Base-by-base conservation (phyloP, 2,888 invertebrate species). In the Clunio marinus region DNA sequence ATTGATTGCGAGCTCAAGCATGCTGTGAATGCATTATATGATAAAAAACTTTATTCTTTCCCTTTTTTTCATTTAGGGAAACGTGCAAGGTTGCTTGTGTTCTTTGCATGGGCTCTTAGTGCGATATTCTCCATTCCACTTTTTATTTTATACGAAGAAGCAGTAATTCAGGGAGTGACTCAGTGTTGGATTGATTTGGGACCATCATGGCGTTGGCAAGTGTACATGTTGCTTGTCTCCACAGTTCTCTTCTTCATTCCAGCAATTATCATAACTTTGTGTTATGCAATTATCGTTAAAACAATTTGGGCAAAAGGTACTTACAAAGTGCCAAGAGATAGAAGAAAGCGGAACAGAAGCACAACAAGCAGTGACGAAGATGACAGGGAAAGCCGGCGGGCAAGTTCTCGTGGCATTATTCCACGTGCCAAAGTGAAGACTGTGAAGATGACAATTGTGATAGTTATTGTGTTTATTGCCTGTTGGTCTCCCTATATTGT, bases 401-500 rank as follows among this genome's bases (percentile, higher is more conserved):
- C 93, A 1, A 94, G 94, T 76, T 94, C 94, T 24, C 83, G 95
- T 62, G 96, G 96, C 55, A 88, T 96, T 70, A 96, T 96, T 75
- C 96, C 96, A 0, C 86, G 92, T 70, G 96, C 96, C 32, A 96
- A 96, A 81, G 93, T 96, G 73, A 96, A 96, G 82, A 96, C 95
- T 15, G 93, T 96, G 70, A 96, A 96, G 80, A 96, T 96, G 94
- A 96, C 96, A 0, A 89, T 96, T 73, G 94, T 95, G 72, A 96
- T 96, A 74, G 95, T 96, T 70, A 91, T 94, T 74, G 92, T 93
- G 7, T 68, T 66, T 79, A 88, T 96, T 71, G 80, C 95, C 7
- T 96, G 96, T 81, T 96, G 96, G 95, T 93, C 93, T 68, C 96
- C 96, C 0, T 96, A 93, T 80, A 92, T 96, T 77, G 84, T 96